Conservation (phyloP, 2,113 vertebrate genomes). For the Calidris pygmaea region DNA sequence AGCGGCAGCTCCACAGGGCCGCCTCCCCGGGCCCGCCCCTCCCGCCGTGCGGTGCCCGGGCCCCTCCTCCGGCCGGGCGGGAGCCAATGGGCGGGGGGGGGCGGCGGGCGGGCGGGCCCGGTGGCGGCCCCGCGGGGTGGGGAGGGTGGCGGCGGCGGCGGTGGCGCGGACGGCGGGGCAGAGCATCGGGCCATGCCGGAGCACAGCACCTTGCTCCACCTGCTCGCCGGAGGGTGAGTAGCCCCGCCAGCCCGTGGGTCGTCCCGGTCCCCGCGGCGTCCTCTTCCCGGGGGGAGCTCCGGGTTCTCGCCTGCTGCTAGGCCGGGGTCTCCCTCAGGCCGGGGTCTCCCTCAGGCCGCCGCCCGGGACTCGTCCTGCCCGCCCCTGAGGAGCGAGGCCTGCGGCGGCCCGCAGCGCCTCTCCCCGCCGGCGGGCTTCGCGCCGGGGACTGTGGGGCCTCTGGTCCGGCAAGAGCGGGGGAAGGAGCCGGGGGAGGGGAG, state of each 20-base stretch:
- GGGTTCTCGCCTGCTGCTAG: too few relatives aligned
- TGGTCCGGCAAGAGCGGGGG: background rate
- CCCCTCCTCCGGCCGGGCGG: background rate
- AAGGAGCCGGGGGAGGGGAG: background rate
- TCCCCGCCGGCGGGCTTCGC: background rate
- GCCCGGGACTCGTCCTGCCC: background rate
- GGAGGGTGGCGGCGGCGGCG: background rate
- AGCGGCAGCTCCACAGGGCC: fast-evolving
- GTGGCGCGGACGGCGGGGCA: background rate
- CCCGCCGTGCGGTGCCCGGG: background rate
- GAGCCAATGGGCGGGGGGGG: background rate
- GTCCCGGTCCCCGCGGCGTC: too few relatives aligned
- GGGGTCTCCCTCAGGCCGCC: too few relatives aligned
- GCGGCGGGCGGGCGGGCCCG: background rate
- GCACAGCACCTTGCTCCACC: constrained; percentile 20
- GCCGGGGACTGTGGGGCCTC: background rate
- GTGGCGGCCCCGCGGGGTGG: background rate
- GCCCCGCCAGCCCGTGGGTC: background rate
- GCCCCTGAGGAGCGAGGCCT: background rate
- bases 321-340: too few relatives aligned
- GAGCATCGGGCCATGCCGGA: background rate
- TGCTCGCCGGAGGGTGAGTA: constrained; percentile 57
- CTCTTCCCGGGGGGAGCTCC: too few relatives aligned
- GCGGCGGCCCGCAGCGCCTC: background rate
- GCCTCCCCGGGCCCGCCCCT: too few relatives aligned